Evolutionary conservation across 2,113 vertebrate genomes (phyloP), one percentile per base, ranked within the genome.

Genomic region (Hystrix brachyura): DNA sequence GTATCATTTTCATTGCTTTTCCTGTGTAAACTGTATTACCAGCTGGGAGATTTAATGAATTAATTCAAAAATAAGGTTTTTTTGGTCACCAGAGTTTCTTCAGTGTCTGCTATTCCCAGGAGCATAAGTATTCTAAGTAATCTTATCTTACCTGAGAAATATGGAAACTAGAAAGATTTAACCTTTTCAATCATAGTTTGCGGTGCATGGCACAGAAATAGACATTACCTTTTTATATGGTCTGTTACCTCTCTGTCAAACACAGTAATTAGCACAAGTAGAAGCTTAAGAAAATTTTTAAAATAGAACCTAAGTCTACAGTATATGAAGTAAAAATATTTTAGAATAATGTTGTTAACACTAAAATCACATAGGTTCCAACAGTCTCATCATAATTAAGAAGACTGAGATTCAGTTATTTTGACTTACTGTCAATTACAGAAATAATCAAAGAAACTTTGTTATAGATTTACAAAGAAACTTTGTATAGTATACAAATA

Each of bases 1-100:
- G 46, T 18, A 92, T 95, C 48, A 83, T 82, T 95, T 76, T 87
- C n/a, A 60, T 67, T 87, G 46, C 67, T 95, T 90, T 96, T 79
- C 55, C 60, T 84, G 2, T 92, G 5, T 92, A 65, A 95, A 43
- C 34, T 67, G 46, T 55, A 87, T 87, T 46, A 69, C 27, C 18
- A 67, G 18, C 57, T 92, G 76, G 86, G 7, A 92, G 88, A 88
- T 46, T 92, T 55, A 90, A 12, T 43, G 25, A 84, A 19, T 57
- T 95, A 90, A 90, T 72, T 87, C 29, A 86, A 94, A 83, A 25
- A 87, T 7, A 51, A 51, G 38, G 74, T 97, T 95, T 89, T 27
- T 10, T 69, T 90, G 18, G 7, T 80, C 53, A 69, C 48, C n/a
- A 92, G n/a, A n/a, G 19, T 89, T 92, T 55, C n/a, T 72, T 93